Percentiles rank a stretch among this genome's conserved stretches.
These are phyloP conservation scores for Eutrigla gurnardus DNA, from an alignment of 2,797 vertebrate species.

Conservation along the genomic window DNA sequence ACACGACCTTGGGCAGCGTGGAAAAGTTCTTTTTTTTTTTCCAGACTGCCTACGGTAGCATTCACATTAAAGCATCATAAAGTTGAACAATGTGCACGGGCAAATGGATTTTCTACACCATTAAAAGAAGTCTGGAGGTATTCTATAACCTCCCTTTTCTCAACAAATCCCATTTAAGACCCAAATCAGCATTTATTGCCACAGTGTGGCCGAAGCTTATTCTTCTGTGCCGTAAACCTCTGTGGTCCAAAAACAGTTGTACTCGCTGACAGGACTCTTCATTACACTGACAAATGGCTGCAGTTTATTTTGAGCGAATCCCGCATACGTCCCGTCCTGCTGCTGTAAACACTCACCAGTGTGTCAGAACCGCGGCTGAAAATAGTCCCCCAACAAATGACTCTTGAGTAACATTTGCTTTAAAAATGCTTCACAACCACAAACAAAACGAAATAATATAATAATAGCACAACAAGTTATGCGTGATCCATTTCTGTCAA, in stretches of 20 bases:
- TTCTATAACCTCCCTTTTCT: slow-evolving; percentile 26
- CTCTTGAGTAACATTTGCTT: neutral
- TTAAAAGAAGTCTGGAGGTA: slow-evolving; percentile 20
- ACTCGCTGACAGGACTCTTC: neutral
- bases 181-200: slow-evolving; percentile 1
- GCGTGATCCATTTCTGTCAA: neutral
- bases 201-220: neutral
- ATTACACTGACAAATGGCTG: neutral
- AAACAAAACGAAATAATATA: neutral
- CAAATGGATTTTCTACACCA: slow-evolving; percentile 54
- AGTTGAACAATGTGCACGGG: slow-evolving; percentile 36
- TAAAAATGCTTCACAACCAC: neutral
- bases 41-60: slow-evolving; percentile 41
- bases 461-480: neutral
- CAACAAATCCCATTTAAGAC: slow-evolving; percentile 15
- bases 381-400: slow-evolving; percentile 3
- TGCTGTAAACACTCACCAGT: neutral
- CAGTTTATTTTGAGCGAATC: slow-evolving; percentile 13
- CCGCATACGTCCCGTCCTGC: neutral
- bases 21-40: slow-evolving; percentile 9
- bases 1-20: slow-evolving; percentile 10
- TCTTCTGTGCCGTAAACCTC: slow-evolving; percentile 17
- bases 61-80: slow-evolving; percentile 51
- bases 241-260: slow-evolving; percentile 5
- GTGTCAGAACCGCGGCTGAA: neutral